phyloP scores from a whole-genome alignment of 2,888 invertebrate genomes.

The Mycalesis mineus region DNA sequence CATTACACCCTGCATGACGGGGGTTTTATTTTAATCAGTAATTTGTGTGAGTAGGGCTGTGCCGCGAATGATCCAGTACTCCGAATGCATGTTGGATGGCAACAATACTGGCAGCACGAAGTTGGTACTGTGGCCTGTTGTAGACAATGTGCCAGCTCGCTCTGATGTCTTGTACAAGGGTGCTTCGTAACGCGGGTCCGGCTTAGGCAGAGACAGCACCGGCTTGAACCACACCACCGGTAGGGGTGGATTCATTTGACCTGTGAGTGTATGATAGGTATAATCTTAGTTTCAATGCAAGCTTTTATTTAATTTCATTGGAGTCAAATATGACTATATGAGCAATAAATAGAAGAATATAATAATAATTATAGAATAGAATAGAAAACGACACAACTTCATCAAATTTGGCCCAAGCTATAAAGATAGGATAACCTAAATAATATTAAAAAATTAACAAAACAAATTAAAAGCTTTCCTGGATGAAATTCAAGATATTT shows the following conservation, averaged over 20 bases:
- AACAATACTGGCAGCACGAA: slow-evolving; percentile 89
- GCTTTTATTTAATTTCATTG: too few species aligned
- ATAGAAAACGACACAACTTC: too few species aligned
- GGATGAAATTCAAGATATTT: too few species aligned
- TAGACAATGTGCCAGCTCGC: slow-evolving; percentile 90
- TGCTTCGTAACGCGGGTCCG: slow-evolving; percentile 82
- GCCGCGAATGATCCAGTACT: slow-evolving; percentile 93
- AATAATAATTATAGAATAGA: too few species aligned
- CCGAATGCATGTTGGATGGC: slow-evolving; percentile 80
- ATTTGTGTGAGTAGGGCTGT: slow-evolving; percentile 91
- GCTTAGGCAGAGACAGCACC: slow-evolving; percentile 77
- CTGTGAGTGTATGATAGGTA: slow-evolving; percentile 46
- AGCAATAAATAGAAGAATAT: too few species aligned
- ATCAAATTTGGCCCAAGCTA: too few species aligned
- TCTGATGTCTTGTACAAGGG: slow-evolving; percentile 94
- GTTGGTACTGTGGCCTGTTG: slow-evolving; percentile 96
- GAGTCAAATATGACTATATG: too few species aligned
- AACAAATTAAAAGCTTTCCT: too few species aligned
- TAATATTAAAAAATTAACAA: too few species aligned
- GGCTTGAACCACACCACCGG: slow-evolving; percentile 83
- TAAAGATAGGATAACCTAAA: too few species aligned
- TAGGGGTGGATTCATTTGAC: slow-evolving; percentile 86
- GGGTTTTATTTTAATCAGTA: slow-evolving; percentile 82
- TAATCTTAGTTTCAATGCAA: too few species aligned
- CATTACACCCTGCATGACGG: not conserved